phyloP scores from a whole-genome alignment of 2,888 invertebrate species.

The Melanostoma mellinum region DNA sequence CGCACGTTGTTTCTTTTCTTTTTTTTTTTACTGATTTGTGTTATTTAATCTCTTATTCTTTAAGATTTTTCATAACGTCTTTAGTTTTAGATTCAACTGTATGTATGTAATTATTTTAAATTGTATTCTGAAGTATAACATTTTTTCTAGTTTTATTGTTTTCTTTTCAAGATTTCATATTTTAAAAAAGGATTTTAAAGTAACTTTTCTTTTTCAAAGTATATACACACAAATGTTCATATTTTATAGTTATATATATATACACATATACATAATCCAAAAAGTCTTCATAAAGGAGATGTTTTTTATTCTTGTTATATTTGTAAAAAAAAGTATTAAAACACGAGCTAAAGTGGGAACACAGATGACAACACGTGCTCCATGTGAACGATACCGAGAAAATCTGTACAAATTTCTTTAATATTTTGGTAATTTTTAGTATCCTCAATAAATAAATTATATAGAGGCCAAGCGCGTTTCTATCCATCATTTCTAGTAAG shows the following conservation, averaged over 20 bases:
- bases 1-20: slow-evolving; percentile 49
- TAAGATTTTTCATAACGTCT: slow-evolving; percentile 21
- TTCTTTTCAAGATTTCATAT: slow-evolving; percentile 68
- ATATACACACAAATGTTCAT: slow-evolving; percentile 58
- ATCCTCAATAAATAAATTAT: too few species aligned
- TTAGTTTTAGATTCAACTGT: slow-evolving; percentile 59
- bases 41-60: slow-evolving; percentile 44
- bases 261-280: slow-evolving; percentile 1
- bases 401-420: too few species aligned
- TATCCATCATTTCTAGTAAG: too few species aligned
- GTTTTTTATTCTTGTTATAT: too few species aligned
- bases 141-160: slow-evolving; percentile 66
- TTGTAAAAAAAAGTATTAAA: too few species aligned
- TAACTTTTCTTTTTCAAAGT: slow-evolving; percentile 50
- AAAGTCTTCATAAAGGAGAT: too few species aligned
- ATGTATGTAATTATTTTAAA: slow-evolving; percentile 60
- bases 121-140: slow-evolving; percentile 69
- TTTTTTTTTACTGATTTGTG: too few species aligned
- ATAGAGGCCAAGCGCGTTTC: too few species aligned
- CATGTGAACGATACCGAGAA: too few species aligned
- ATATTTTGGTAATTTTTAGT: too few species aligned
- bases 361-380: too few species aligned
- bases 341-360: too few species aligned
- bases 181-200: slow-evolving; percentile 16
- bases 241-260: slow-evolving; percentile 63